phyloP scores from a whole-genome alignment of 1,140 invertebrate genomes.

The Drosophila auraria region DNA sequence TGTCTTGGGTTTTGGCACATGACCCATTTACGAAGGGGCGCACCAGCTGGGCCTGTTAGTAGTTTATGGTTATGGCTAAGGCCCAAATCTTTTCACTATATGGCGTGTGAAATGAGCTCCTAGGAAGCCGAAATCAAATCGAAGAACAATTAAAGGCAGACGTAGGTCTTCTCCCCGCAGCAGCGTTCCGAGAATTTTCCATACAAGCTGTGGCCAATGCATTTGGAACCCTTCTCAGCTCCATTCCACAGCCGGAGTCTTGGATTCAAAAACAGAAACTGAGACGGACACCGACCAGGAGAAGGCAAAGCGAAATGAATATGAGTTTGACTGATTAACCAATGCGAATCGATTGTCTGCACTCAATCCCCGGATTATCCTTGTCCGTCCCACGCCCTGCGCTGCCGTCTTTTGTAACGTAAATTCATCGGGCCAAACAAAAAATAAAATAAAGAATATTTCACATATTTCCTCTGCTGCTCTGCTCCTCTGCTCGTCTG shows the following conservation, averaged over 20 bases:
- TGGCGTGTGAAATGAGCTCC: constrained; percentile 44
- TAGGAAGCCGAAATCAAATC: constrained; percentile 20
- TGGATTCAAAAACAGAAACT: constrained; percentile 10
- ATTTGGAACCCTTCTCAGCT: constrained; percentile 40
- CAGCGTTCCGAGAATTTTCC: constrained; percentile 31
- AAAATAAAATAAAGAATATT: constrained; percentile 37
- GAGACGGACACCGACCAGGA: constrained; percentile 4
- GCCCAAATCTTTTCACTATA: constrained; percentile 4
- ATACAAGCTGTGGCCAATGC: constrained; percentile 51
- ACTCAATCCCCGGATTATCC: constrained; percentile 62
- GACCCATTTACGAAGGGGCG: constrained; percentile 52
- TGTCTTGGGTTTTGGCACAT: constrained; percentile 49
- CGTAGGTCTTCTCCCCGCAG: background rate
- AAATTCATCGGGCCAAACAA: constrained; percentile 39
- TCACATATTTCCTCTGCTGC: constrained; percentile 25
- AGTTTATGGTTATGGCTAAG: constrained; percentile 22
- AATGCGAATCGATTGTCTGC: constrained; percentile 77
- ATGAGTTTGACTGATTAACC: constrained; percentile 78
- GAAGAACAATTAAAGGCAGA: constrained; percentile 31
- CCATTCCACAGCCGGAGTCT: constrained; percentile 3
- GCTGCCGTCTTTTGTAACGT: constrained; percentile 43
- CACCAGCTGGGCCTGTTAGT: constrained; percentile 22
- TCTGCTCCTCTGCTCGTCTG: constrained; percentile 6
- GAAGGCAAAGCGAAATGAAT: constrained; percentile 44
- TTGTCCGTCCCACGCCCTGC: constrained; percentile 31